Base-by-base conservation (phyloP, 2,113 vertebrate genomes). In the Plectropomus leopardus region DNA sequence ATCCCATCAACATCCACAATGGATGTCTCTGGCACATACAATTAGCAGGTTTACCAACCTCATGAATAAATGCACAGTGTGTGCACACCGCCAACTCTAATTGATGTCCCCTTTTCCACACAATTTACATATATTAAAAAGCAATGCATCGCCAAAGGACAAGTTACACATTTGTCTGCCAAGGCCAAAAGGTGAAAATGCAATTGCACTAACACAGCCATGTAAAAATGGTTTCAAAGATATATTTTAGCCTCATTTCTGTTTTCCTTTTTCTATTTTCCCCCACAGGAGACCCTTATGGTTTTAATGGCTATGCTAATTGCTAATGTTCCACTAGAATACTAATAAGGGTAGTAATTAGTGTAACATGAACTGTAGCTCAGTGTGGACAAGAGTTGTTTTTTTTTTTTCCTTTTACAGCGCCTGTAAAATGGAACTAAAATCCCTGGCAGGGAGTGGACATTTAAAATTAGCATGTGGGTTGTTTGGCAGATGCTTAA, bases 301-400 rank as follows among this genome's bases (percentile, higher is more conserved):
- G 68, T 60, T 78, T 84, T 89, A 92, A 91, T 82, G 83, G 72
- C 73, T 84, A 83, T 73, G 78, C 82, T 90, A 92, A 92, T 88
- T 72, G 73, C 79, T 76, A 72, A 69, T 77, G 73, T 84, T 82
- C 61, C 75, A 78, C 71, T 60, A 58, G 89, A 89, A 90, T 92
- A 86, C 89, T 90, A 92, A 93, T 93, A 81, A 88, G 84, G 70
- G 42, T 24, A 51, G 77, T 89, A 86, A 93, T 90, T 89, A 92
- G 82, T 72, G 78, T 53, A 73, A 72, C 59, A 78, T 65, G 66
- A 87, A 80, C 86, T 82, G 73, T 42, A 84, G 77, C 69, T 92
- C 72, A 69, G 55, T 42, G 60, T 78, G 61, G 78, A 85, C 74
- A 59, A 50, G 72, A 76, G 61, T 65, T 82, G 36, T 23, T 83